Base-by-base conservation (phyloP, 1,140 invertebrate genomes). In the Parasteatoda tepidariorum region DNA sequence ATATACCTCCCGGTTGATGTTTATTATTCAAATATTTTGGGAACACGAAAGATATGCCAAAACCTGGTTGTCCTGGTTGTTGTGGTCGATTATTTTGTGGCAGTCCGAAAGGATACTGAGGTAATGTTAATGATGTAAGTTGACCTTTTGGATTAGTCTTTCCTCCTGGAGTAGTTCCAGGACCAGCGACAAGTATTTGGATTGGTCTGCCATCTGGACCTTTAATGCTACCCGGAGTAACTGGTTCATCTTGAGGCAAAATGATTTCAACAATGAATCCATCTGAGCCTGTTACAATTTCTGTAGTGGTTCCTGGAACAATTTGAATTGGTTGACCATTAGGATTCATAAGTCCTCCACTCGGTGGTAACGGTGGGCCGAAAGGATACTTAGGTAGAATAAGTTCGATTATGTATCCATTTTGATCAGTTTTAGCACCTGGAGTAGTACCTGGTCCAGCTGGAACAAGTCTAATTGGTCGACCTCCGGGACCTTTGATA, bases 141-240 rank as follows among this genome's bases (percentile, higher is more conserved):
- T 71, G 38, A n/a, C 48, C 48, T 18, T 57, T 0, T 7, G 11
- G 48, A 30, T 13, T 38, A 30, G 24, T 55, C 31, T 55, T 31
- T 2, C 26, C 41, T 9, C 68, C 68, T 71, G 68, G 68, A 30
- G 67, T 11, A 4, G 6, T 28, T 18, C 26, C 67, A 26, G 67
- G 41, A 6, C 67, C 67, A 15, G 34, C n/a, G 22, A 38, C 34
- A 18, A 70, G 28, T 2, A 31, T 66, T 18, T 34, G 24, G 38
- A 75, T 75, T 4, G 71, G 71, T 26, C 61, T 75, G 22, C 71
- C 71, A 75, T 75, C 55, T 18, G 71, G 71, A 5, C 71, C 71
- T 0, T 30, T 34, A 4, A 75, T 75, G 0, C 18, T 59, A 6
- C 71, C 71, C 18, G 54, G 31, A n/a, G 54, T 59, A n/a, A 22